Base-by-base conservation (phyloP, 2,113 vertebrate species). In the Felis chaus region DNA sequence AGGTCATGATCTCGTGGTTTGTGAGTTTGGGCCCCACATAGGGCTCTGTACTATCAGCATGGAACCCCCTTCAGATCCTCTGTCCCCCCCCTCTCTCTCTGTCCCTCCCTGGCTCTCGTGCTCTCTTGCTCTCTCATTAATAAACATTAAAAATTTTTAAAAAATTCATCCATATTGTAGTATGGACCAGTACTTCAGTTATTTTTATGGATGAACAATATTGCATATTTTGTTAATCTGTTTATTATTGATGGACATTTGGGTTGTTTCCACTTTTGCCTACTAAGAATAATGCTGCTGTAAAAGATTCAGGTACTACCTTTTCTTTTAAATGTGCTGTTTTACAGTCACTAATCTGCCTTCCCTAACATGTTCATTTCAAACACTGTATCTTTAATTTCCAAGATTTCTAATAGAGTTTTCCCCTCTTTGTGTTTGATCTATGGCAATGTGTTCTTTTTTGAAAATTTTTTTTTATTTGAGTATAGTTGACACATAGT, bases 251-350 rank as follows among this genome's bases (percentile, higher is more conserved):
- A 27, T 61, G 31, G 53, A n/a, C 68, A 45, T 91, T 87, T 73
- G 11, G 41, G 55, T 95, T 81, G 45, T 91, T 69, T 68, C 29
- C 39, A 76, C 18, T 76, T 63, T 89, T 45, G 14, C 19, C 36
- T 76, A 25, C 39, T 76, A 63, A 53, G 76, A 81, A 55, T 57
- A 31, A 31, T 89, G 33, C n/a, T 74, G 68, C 53, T 82, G 14
- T 55, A 36, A 88, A 82, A 74, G 27, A 88, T 66, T 82, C 36
- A 74, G n/a, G 8, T 89, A 48, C 36, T 82, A 50, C 45, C 41
- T 74, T 61, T 94, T 89, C 61, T 78, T 96, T 84, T 61, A 89
- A 93, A 84, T 89, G 57, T 79, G 29, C 5, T 61, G 25, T 78
- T 89, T 48, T 55, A 68, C 19, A 41, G 66, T 73, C 21, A n/a